Conservation (phyloP, 2,888 invertebrate genomes). For the Cheilosia vernalis region DNA sequence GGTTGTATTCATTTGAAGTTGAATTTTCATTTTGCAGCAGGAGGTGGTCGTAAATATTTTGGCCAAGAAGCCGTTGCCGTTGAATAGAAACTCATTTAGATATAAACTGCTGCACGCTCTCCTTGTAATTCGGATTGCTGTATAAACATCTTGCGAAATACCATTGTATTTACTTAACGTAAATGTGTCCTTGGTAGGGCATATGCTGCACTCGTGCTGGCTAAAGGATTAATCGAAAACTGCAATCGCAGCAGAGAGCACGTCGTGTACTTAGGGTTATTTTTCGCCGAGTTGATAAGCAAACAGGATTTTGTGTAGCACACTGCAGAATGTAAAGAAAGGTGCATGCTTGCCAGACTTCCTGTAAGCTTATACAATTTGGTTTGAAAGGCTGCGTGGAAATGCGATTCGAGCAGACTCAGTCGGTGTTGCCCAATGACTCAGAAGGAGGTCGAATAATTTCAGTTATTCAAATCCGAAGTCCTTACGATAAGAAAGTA, state of each 20-base stretch:
- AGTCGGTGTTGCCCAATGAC: too few species aligned
- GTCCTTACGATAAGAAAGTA: too few species aligned
- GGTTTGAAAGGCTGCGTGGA: too few species aligned
- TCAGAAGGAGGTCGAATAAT: too few species aligned
- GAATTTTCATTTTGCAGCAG: conserved; percentile 55
- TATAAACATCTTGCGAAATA: neutral
- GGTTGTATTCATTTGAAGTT: conserved; percentile 39
- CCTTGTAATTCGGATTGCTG: neutral
- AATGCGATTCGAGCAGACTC: too few species aligned
- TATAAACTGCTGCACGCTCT: neutral
- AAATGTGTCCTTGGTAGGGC: conserved; percentile 19
- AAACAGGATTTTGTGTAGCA: conserved; percentile 24
- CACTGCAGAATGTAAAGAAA: conserved; percentile 16
- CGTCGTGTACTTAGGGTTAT: conserved; percentile 28
- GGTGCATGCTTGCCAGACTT: neutral
- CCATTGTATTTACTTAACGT: neutral
- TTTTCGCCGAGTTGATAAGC: conserved; percentile 13
- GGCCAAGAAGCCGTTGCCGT: neutral
- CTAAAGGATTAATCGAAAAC: conserved; percentile 52
- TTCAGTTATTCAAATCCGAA: too few species aligned
- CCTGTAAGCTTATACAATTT: neutral
- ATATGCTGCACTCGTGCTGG: conserved; percentile 28
- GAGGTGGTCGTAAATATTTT: neutral
- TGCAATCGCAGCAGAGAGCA: conserved; percentile 33
- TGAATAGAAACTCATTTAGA: conserved; percentile 40